Percentiles rank a stretch among this genome's conserved stretches.
Evolutionary conservation across 2,888 invertebrate genomes (phyloP).

Genomic region (Helleia helle): DNA sequence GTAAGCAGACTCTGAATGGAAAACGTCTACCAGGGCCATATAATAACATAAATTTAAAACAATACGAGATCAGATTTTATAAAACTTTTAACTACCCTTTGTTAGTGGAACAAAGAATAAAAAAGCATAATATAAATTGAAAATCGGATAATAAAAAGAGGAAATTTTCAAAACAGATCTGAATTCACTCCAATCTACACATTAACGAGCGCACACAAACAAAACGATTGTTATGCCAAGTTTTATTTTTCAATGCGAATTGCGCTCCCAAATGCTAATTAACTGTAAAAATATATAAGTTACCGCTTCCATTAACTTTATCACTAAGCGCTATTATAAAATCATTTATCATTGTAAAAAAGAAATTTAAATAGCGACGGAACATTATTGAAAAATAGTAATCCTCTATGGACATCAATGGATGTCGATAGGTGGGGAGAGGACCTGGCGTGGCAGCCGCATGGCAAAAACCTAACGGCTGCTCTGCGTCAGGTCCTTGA

Average conservation of each 20-base stretch:
- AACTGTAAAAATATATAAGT: slow-evolving; percentile 18
- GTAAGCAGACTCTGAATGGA: no score
- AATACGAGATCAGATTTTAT: no score
- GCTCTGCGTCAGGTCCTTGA: no score
- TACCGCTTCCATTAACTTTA: slow-evolving; percentile 24
- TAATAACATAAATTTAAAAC: slow-evolving; percentile 8
- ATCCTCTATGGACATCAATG: no score
- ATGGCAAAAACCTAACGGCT: no score
- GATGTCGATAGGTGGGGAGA: no score
- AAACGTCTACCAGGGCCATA: no score
- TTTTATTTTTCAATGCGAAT: neutral
- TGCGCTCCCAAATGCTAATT: slow-evolving; percentile 1
- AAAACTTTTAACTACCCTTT: slow-evolving; percentile 13
- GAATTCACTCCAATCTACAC: neutral
- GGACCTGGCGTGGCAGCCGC: no score
- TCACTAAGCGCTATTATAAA: neutral
- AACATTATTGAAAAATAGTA: no score
- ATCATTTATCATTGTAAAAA: no score
- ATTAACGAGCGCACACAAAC: neutral
- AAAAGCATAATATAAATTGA: slow-evolving; percentile 20
- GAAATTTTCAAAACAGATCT: neutral
- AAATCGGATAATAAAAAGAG: neutral
- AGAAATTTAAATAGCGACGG: no score
- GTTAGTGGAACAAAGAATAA: slow-evolving; percentile 20
- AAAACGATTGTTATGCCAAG: slow-evolving; percentile 1